A percentile compares a stretch with the other conserved stretches of the same genome.
phyloP scores from a whole-genome alignment of 1,140 invertebrate species.

The Caerostris extrusa region DNA sequence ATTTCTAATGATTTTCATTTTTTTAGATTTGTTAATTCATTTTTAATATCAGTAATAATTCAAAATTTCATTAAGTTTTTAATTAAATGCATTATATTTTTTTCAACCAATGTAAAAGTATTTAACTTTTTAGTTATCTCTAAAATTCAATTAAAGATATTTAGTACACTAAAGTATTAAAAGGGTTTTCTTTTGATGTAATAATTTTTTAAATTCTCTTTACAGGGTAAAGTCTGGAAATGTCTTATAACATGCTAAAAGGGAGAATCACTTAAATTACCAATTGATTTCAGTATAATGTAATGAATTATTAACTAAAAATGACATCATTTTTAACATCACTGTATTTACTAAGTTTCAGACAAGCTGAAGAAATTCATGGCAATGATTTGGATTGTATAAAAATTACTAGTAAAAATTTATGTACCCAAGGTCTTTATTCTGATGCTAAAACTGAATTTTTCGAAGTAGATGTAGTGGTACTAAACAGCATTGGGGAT shows the following conservation, averaged over 20 bases:
- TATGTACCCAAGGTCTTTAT: constrained; percentile 38
- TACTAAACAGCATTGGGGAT: constrained; percentile 16
- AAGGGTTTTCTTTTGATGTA: background rate
- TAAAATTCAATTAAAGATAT: too few relatives aligned
- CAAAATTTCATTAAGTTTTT: too few relatives aligned
- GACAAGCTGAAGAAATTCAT: constrained; percentile 33
- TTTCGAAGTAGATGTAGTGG: constrained; percentile 28
- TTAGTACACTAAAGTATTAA: too few relatives aligned
- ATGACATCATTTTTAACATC: constrained; percentile 72
- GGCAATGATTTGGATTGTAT: constrained; percentile 55
- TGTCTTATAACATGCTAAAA: background rate
- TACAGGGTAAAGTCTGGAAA: background rate
- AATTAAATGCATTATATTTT: too few relatives aligned
- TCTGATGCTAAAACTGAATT: constrained; percentile 53
- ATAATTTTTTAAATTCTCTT: background rate
- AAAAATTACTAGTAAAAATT: constrained; percentile 45
- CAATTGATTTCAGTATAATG: background rate
- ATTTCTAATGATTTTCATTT: too few relatives aligned
- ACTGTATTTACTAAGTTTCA: constrained; percentile 67
- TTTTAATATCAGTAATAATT: too few relatives aligned
- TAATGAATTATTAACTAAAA: background rate
- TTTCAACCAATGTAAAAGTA: too few relatives aligned
- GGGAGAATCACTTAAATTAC: constrained; percentile 8
- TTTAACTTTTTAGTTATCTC: too few relatives aligned
- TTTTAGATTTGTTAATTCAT: too few relatives aligned